Evolutionary conservation across 2,888 invertebrate species (phyloP).

Genomic region (Drosophila sordidapex): DNA sequence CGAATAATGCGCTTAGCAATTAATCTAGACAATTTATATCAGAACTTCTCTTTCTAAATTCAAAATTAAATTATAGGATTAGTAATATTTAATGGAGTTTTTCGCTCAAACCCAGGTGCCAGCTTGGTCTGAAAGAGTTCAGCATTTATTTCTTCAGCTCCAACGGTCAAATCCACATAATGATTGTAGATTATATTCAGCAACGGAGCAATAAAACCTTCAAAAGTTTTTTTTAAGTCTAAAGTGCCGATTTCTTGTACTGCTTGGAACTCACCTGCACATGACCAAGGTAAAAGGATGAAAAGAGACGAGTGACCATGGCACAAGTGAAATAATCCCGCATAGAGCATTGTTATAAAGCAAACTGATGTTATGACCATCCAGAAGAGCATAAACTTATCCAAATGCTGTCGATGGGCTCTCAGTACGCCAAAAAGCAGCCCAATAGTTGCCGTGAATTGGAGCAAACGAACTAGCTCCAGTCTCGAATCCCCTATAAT

Average conservation of each 20-base stretch:
- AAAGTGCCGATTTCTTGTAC: too few relatives aligned
- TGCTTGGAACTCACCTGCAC: slow-evolving; percentile 31
- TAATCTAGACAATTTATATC: neutral
- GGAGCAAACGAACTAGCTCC: slow-evolving; percentile 18
- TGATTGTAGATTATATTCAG: slow-evolving; percentile 41
- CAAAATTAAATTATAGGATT: neutral
- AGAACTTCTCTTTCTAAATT: neutral
- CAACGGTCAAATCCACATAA: slow-evolving; percentile 28
- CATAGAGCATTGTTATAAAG: slow-evolving; percentile 3
- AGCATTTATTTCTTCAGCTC: neutral
- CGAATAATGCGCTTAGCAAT: neutral
- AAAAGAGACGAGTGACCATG: neutral
- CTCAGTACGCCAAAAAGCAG: slow-evolving; percentile 31
- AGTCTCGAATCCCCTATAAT: slow-evolving; percentile 4
- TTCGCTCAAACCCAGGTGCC: neutral
- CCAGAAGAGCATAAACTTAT: slow-evolving; percentile 36
- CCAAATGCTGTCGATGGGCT: slow-evolving; percentile 25
- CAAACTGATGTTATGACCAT: slow-evolving; percentile 17
- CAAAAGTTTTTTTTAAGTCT: neutral
- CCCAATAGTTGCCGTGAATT: slow-evolving; percentile 35
- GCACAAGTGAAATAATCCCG: slow-evolving; percentile 5
- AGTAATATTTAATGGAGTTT: neutral
- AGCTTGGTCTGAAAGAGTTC: slow-evolving; percentile 20
- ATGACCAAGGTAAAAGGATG: slow-evolving; percentile 12
- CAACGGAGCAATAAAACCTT: slow-evolving; percentile 28